Conservation (phyloP, 1,140 invertebrate genomes). For the Drosophila eugracilis region DNA sequence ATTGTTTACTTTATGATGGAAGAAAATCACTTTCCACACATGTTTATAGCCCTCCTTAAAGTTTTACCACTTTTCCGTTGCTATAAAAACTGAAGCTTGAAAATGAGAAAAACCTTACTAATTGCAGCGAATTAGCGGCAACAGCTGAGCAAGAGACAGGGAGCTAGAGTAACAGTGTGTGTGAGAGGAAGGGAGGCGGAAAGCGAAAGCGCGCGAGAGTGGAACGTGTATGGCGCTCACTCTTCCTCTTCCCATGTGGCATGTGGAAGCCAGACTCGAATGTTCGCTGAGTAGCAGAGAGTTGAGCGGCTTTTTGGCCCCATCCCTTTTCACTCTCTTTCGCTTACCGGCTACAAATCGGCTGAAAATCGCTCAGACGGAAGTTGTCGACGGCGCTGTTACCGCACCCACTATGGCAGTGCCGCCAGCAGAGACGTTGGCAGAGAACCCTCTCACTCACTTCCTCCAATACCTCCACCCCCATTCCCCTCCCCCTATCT, state of each 20-base stretch:
- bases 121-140: slow-evolving; percentile 11
- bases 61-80: not conserved
- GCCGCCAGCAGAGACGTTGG: slow-evolving; percentile 2
- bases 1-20: too few relatives aligned
- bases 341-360: slow-evolving; percentile 63
- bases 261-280: slow-evolving; percentile 63
- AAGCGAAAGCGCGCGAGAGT: slow-evolving; percentile 31
- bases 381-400: slow-evolving; percentile 53
- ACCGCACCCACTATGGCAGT: slow-evolving; percentile 69
- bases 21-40: too few relatives aligned
- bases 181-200: slow-evolving; percentile 16
- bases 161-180: too few relatives aligned
- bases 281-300: slow-evolving; percentile 13
- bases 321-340: not conserved
- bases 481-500: not conserved
- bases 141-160: slow-evolving; percentile 33
- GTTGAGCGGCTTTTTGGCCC: slow-evolving; percentile 1
- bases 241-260: slow-evolving; percentile 41
- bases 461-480: too few relatives aligned
- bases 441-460: not conserved
- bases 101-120: not conserved
- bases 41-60: not conserved
- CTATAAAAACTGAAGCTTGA: not conserved
- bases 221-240: slow-evolving; percentile 45
- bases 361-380: slow-evolving; percentile 57